Evolutionary conservation across 2,888 invertebrate species (phyloP).

Genomic region (Pristionchus maxplancki): DNA sequence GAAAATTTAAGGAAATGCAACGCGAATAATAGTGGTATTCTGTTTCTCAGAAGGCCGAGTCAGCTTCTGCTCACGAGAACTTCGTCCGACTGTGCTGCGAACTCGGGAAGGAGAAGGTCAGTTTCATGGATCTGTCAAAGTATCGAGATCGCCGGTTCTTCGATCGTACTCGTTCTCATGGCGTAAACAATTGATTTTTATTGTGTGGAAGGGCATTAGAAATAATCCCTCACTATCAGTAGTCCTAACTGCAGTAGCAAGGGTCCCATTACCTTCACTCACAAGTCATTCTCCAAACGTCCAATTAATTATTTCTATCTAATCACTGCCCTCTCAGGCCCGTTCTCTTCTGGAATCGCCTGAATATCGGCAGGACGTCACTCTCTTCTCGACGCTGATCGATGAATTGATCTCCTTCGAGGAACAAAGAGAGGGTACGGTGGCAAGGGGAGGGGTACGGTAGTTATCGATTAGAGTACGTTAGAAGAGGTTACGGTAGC

Average conservation of each 20-base stretch:
- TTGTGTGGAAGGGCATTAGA: no score
- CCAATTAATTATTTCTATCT: no score
- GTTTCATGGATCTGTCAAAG: neutral
- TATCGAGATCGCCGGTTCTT: neutral
- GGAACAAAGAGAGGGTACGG: conserved; percentile 39
- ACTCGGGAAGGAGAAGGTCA: neutral
- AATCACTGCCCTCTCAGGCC: neutral
- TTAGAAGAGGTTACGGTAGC: neutral
- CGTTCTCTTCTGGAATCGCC: neutral
- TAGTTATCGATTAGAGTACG: neutral
- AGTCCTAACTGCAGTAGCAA: no score
- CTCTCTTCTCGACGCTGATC: conserved; percentile 22
- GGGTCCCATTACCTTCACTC: no score
- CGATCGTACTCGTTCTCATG: no score
- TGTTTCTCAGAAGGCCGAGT: neutral
- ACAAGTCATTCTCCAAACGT: no score
- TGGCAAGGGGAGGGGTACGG: neutral
- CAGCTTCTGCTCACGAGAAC: neutral
- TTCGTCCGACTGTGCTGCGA: conserved; percentile 34
- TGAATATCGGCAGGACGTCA: conserved; percentile 15
- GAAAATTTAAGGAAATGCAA: no score
- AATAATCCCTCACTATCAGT: no score
- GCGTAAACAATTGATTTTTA: no score
- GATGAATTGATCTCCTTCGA: conserved; percentile 47
- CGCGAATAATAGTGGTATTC: no score